phyloP scores from a whole-genome alignment of 2,797 vertebrate genomes.

The Denticeps clupeoides region DNA sequence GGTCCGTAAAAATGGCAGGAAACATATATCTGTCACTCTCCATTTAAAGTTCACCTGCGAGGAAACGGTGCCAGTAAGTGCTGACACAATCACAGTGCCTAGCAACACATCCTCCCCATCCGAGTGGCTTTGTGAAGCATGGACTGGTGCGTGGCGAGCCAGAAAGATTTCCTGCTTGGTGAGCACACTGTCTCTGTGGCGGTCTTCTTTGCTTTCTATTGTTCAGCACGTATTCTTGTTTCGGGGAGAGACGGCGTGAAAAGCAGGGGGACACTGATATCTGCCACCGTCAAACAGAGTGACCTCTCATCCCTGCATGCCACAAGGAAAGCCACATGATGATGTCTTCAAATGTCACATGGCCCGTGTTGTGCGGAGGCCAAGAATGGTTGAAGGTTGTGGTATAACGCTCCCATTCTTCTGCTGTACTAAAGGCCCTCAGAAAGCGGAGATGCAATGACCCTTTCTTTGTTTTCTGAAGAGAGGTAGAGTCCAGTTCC shows the following conservation, averaged over 20 bases:
- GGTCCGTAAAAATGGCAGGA: conserved; percentile 35
- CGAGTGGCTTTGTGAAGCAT: conserved; percentile 29
- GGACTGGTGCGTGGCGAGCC: conserved; percentile 23
- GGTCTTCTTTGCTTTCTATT: conserved; percentile 19
- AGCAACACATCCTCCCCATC: conserved; percentile 32
- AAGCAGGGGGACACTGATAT: conserved; percentile 11
- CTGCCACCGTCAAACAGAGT: conserved; percentile 33
- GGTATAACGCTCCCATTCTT: conserved; percentile 36
- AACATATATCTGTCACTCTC: conserved; percentile 41
- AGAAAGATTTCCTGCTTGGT: conserved; percentile 38
- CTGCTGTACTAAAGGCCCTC: conserved; percentile 24
- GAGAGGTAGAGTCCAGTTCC: conserved; percentile 15
- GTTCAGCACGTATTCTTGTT: conserved; percentile 7
- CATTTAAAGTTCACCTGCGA: conserved; percentile 44
- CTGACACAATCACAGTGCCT: conserved; percentile 36
- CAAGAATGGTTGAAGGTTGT: conserved; percentile 30
- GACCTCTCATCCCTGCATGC: conserved; percentile 37
- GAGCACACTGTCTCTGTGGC: conserved; percentile 25
- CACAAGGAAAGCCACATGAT: conserved; percentile 32
- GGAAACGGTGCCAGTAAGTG: conserved; percentile 32
- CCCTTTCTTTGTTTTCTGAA: conserved; percentile 29
- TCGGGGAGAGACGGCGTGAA: not conserved
- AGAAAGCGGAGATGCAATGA: conserved; percentile 22
- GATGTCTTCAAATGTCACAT: conserved; percentile 43
- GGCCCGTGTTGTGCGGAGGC: conserved; percentile 30